Percentiles rank a stretch among this genome's conserved stretches.
Evolutionary conservation across 1,140 invertebrate genomes (phyloP).

Genomic region (Drosophila melanica): DNA sequence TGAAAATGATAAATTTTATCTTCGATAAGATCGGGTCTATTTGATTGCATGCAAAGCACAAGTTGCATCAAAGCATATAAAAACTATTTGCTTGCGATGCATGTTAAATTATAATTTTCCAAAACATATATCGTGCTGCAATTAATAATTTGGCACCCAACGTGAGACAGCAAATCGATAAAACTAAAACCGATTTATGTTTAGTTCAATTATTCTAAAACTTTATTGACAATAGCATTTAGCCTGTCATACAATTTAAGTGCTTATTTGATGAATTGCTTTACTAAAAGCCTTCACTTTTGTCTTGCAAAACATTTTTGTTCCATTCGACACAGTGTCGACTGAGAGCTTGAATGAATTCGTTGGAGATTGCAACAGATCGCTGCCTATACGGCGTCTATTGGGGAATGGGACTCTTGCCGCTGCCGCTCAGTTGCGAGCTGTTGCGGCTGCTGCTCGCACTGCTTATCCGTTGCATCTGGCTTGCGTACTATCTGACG

Average conservation of each 20-base stretch:
- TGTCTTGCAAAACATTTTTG: neutral
- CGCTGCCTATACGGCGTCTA: conserved; percentile 33
- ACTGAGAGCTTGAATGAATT: conserved; percentile 40
- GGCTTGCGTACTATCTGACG: conserved; percentile 38
- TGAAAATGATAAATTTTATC: conserved; percentile 41
- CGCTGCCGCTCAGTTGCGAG: conserved; percentile 34
- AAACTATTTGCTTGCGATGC: too few species aligned
- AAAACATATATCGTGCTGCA: too few species aligned
- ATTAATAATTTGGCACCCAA: too few species aligned
- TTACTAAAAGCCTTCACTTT: neutral
- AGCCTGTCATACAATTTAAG: conserved; percentile 15
- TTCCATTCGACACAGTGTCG: neutral
- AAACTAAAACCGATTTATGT: too few species aligned
- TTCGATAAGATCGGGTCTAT: neutral
- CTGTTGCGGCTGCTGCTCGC: conserved; percentile 15
- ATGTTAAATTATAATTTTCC: too few species aligned
- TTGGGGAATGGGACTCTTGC: conserved; percentile 44
- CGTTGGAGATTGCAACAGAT: conserved; percentile 45
- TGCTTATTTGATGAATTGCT: conserved; percentile 18
- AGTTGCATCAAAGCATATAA: neutral
- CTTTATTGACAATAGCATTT: conserved; percentile 20
- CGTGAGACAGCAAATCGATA: too few species aligned
- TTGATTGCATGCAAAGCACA: conserved; percentile 1
- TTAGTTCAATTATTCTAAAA: neutral
- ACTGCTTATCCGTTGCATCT: conserved; percentile 37